Evolutionary conservation across 2,888 invertebrate genomes (phyloP), one percentile per base, ranked within the genome.

Genomic region (Crossocerus cetratus): DNA sequence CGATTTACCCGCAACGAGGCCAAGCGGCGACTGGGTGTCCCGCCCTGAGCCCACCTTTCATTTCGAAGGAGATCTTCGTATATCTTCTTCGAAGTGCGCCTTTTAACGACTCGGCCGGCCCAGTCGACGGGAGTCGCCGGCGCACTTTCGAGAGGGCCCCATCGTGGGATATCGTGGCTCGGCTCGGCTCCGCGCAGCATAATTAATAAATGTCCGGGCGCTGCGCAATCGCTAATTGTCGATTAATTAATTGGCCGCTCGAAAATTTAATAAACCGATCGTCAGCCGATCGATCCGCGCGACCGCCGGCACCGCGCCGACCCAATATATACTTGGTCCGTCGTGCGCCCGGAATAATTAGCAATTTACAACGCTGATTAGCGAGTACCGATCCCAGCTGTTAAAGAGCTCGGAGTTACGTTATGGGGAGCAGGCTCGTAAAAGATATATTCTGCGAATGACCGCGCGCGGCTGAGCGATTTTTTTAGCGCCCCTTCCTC

Each of bases 141-240:
- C 65, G 77, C 77, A 79, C 61, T 77, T 74, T 74, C 77, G 68
- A 65, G 65, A 21, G 65, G 49, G 57, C 11, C 8, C 32, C 32
- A 32, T 4, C 32, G 8, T 32, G 8, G 62, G 16, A 2, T 53
- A 63, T 66, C 67, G 45, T 16, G 68, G 45, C 56, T 54, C 64
- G 21, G 42, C 13, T 13, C 13, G 55, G 71, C 65, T 69, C 53
- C 55, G 71, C 72, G 70, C 74, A 43, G 77, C 63, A 62, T 77
- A 80, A 80, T 77, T 80, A 77, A 80, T 72, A 80, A 77, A 80
- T 71, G 57, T 53, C 45, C 65, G 11, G 3, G 44, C 66, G 42
- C 56, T 66, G 32, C 53, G 58, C 53, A 62, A 67, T 64, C 49
- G 44, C 60, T 80, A 80, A 80, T 80, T 75, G 59, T 55, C 42